Evolutionary conservation across 2,888 invertebrate species (phyloP).

Genomic region (Villa cingulata): DNA sequence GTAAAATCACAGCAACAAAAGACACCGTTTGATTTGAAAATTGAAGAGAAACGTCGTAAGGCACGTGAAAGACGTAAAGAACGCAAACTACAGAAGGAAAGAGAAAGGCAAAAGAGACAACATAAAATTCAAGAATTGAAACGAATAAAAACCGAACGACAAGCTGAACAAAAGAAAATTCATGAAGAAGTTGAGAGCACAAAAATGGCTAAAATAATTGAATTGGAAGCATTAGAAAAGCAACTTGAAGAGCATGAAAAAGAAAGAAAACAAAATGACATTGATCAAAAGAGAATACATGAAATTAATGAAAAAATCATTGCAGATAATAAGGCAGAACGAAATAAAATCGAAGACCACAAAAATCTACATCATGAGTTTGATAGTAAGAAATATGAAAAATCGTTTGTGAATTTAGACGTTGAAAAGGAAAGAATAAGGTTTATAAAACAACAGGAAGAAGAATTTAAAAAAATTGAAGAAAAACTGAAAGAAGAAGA

Average conservation of each 20-base stretch:
- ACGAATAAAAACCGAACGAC: background rate
- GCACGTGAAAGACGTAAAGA: background rate
- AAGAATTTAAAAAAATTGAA: constrained; percentile 25
- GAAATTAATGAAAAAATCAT: constrained; percentile 1
- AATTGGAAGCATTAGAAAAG: background rate
- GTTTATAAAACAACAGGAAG: constrained; percentile 20
- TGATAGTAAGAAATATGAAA: background rate
- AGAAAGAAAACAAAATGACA: constrained; percentile 20
- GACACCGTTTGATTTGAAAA: constrained; percentile 4
- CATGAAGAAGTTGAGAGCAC: background rate
- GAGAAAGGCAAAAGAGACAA: background rate
- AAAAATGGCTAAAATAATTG: background rate
- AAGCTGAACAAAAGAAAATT: constrained; percentile 1
- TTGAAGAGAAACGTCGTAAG: background rate
- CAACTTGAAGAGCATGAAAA: constrained; percentile 1
- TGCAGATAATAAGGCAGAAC: background rate
- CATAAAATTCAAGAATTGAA: background rate
- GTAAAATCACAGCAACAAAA: constrained; percentile 2
- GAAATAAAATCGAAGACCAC: background rate
- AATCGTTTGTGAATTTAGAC: background rate
- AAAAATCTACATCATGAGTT: background rate
- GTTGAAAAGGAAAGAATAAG: background rate
- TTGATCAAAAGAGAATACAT: background rate
- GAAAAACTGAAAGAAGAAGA: constrained; percentile 22
- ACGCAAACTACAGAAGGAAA: too few species aligned